Conservation (phyloP, 1,140 invertebrate species). For the Caenorhabditis remanei region DNA sequence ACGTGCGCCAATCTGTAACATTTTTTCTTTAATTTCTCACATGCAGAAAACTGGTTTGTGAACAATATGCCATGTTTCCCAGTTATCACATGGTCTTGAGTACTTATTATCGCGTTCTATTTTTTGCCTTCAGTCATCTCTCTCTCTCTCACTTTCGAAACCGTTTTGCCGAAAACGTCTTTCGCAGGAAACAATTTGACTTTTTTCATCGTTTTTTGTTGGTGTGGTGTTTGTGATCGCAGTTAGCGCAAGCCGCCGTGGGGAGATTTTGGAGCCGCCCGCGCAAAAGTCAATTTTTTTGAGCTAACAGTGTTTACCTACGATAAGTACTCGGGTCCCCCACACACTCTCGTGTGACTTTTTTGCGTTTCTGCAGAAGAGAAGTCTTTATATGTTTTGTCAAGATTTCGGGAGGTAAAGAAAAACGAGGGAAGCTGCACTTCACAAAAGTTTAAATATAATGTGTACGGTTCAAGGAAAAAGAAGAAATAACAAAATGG, state of each 20-base stretch:
- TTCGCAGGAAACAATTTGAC: background rate
- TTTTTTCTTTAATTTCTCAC: background rate
- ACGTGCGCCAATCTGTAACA: constrained; percentile 64
- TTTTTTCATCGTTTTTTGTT: background rate
- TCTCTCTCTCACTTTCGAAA: too few relatives aligned
- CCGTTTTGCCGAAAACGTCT: background rate
- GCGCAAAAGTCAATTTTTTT: constrained; percentile 45
- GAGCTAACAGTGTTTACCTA: constrained; percentile 56
- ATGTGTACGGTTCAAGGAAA: background rate
- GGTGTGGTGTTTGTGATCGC: constrained; percentile 15
- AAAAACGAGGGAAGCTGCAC: constrained; percentile 15
- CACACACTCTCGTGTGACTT: constrained; percentile 15
- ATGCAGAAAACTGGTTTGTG: too few relatives aligned
- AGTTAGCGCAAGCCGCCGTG: background rate
- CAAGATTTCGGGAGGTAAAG: background rate
- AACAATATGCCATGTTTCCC: too few relatives aligned
- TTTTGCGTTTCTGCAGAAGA: background rate
- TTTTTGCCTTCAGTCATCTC: too few relatives aligned
- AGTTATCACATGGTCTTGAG: too few relatives aligned
- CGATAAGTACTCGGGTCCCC: constrained; percentile 49
- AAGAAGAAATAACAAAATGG: too few relatives aligned
- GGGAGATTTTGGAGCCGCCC: constrained; percentile 1
- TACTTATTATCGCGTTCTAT: too few relatives aligned
- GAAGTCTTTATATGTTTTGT: background rate
- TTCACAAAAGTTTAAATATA: constrained; percentile 19